A percentile compares a stretch with the other conserved stretches of the same genome.
Evolutionary conservation across 2,888 invertebrate species (phyloP).

Genomic region (Tupiocoris notatus): DNA sequence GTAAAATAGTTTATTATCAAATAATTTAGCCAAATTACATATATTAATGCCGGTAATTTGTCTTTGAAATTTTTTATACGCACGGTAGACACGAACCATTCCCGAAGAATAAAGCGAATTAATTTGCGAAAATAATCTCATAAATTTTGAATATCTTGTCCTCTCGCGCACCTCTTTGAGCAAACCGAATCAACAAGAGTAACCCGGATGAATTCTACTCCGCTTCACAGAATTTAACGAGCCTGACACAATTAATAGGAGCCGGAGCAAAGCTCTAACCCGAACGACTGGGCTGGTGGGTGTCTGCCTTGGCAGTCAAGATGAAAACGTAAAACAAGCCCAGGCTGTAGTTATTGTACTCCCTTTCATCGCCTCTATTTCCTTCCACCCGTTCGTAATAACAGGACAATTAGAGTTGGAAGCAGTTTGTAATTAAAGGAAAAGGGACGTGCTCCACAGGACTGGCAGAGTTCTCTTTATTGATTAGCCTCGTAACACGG

Average conservation of each 20-base stretch:
- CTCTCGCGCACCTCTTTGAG: too few relatives aligned
- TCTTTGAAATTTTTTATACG: too few relatives aligned
- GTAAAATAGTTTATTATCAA: too few relatives aligned
- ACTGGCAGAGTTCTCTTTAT: conserved; percentile 18
- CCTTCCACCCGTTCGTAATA: conserved; percentile 22
- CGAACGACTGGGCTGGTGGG: background rate
- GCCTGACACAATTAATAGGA: background rate
- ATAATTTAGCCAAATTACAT: too few relatives aligned
- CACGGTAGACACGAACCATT: too few relatives aligned
- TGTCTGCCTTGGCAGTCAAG: background rate
- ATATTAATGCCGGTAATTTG: too few relatives aligned
- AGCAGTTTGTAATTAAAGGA: conserved; percentile 42
- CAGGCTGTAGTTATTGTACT: conserved; percentile 19
- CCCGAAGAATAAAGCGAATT: too few relatives aligned
- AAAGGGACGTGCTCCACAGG: conserved; percentile 1
- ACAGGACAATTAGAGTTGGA: conserved; percentile 39
- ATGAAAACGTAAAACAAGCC: conserved; percentile 29
- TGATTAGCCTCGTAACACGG: conserved; percentile 34
- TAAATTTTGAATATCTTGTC: too few relatives aligned
- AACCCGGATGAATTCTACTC: background rate
- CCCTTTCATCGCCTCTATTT: background rate
- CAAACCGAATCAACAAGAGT: background rate
- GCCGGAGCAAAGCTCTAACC: background rate
- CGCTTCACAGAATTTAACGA: background rate
- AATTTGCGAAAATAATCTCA: too few relatives aligned